A percentile compares a stretch with the other conserved stretches of the same genome.
These are phyloP conservation scores for Nemotelus nigrinus DNA, from an alignment of 2,888 invertebrate genomes.

Conservation along the genomic window DNA sequence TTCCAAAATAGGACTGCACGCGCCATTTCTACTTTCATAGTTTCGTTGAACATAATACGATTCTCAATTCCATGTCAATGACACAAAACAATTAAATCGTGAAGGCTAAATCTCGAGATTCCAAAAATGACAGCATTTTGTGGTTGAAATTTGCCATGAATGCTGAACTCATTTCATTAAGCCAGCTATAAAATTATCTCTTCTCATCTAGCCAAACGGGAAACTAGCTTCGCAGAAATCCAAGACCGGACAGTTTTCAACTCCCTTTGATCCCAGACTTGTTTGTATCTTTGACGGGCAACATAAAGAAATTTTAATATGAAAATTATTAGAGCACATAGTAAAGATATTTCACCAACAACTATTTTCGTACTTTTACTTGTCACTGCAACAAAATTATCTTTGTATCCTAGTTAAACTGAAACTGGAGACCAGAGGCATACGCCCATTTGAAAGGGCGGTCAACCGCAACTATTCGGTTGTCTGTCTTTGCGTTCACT, in stretches of 20 bases:
- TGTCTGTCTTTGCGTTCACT: background rate
- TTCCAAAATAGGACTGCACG: too few species aligned
- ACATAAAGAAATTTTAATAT: slow-evolving; percentile 15
- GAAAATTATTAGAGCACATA: slow-evolving; percentile 42
- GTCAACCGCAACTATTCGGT: slow-evolving; percentile 31
- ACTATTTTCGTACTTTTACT: slow-evolving; percentile 14
- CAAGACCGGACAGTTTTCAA: background rate
- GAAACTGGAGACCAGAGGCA: background rate
- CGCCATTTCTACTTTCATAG: too few species aligned
- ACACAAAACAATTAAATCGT: too few species aligned
- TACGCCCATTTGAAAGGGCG: background rate
- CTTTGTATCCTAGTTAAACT: background rate
- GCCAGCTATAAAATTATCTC: too few species aligned
- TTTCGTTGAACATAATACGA: too few species aligned
- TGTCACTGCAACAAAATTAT: background rate
- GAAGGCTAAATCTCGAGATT: too few species aligned
- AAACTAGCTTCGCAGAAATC: background rate
- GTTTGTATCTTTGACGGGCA: background rate
- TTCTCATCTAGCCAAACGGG: background rate
- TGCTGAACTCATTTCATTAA: too few species aligned
- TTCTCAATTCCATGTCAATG: too few species aligned
- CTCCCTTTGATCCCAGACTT: slow-evolving; percentile 3
- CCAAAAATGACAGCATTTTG: too few species aligned
- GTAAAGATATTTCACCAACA: slow-evolving; percentile 33
- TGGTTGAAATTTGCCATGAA: too few species aligned